Conservation (phyloP, 2,797 vertebrate genomes). For the Picus viridis region DNA sequence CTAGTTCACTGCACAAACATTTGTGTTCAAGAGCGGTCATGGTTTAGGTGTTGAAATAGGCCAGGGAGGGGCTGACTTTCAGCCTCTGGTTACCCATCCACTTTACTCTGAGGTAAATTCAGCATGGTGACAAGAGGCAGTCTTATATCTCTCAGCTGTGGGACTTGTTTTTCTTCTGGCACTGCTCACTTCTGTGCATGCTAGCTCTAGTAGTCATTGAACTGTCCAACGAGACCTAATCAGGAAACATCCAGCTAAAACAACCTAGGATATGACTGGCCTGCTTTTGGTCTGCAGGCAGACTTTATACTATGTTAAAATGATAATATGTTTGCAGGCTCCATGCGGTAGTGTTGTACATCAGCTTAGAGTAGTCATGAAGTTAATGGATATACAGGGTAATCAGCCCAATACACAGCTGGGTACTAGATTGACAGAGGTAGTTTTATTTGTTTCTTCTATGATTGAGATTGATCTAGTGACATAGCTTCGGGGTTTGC, state of each 20-base stretch:
- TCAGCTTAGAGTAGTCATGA: not conserved
- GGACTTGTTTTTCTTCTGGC: not conserved
- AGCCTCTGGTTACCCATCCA: not conserved
- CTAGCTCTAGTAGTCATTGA: not conserved
- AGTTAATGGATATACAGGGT: not conserved
- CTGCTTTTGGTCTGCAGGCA: not conserved
- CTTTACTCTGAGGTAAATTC: not conserved
- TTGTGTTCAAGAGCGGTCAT: not conserved
- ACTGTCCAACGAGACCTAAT: not conserved
- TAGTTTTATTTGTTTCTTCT: not conserved
- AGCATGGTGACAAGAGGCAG: not conserved
- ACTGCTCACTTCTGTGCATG: not conserved
- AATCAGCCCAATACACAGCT: not conserved
- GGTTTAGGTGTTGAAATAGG: not conserved
- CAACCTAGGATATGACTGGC: not conserved
- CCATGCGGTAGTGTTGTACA: accelerated
- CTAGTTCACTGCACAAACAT: not conserved
- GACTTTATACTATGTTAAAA: not conserved
- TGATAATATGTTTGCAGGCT: not conserved
- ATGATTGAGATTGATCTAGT: not conserved
- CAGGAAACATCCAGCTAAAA: not conserved
- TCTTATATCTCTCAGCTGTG: not conserved
- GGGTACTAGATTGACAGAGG: not conserved
- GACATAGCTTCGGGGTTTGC: not conserved
- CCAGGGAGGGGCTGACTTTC: not conserved